Base-by-base conservation (phyloP, 2,888 invertebrate species). In the Sarcophaga rosellei region DNA sequence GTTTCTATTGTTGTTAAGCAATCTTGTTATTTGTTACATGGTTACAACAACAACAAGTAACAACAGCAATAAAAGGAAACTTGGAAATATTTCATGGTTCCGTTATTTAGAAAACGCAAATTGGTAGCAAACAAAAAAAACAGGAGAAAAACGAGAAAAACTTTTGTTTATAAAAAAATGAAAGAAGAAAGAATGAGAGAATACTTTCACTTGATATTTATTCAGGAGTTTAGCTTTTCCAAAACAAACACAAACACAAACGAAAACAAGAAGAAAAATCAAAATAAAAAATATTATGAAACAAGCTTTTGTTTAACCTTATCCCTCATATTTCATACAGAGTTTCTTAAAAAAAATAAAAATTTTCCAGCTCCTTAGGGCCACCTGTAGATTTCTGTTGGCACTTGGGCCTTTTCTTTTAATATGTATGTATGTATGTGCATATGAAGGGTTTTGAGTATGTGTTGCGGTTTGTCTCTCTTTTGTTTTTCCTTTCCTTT, bases 1-100 rank as follows among this genome's bases (percentile, higher is more conserved):
- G 76, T 83, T 80, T 59, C 66, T 80, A 79, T 82, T 74, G 74
- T 86, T 78, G 77, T 70, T 69, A 69, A 84, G 57, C 78, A 84
- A 86, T 86, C 81, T 69, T 81, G 86, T 86, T 86, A 84, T 86
- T 84, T 86, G 84, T 81, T 74, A 81, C 61, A 66, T 81, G 80
- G 86, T 80, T 45, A 35, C 57, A 63, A 74, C 25, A 63, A 25
- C 25, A 23, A n/a, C 25, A 63, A 20, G 11, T 21, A 23, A 47
- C 15, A 72, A 12, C 2, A 70, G 44, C 4, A 76, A 20, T 45
- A 65, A 80, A 23, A 76, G 44, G 81, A 76, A 75, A 75, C 35
- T 79, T 59, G 20, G 21, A 75, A 53, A 53, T 53, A 63, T 75
- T 79, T 70, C 75, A 84, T 65, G 74, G 63, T 70, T 84, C 74